Evolutionary conservation across 2,888 invertebrate species (phyloP).

Genomic region (Trilocha varians): DNA sequence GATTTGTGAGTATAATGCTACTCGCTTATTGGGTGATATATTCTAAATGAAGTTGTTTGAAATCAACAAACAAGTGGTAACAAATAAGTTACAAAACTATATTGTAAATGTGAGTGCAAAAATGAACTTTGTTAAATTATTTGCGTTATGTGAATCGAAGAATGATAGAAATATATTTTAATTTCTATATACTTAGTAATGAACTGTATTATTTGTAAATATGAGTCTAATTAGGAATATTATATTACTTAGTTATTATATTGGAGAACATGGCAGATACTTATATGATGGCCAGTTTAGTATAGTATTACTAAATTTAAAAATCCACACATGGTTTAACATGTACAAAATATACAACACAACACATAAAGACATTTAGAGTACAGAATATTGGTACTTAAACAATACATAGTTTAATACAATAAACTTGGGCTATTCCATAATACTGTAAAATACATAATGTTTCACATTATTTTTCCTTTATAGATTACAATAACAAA

Average conservation of each 20-base stretch:
- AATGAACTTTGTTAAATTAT: constrained; percentile 74
- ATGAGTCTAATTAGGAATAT: constrained; percentile 75
- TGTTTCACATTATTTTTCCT: neutral
- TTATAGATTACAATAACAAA: neutral
- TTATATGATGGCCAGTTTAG: constrained; percentile 82
- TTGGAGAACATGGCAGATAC: constrained; percentile 77
- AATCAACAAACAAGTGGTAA: constrained; percentile 59
- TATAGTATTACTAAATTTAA: constrained; percentile 77
- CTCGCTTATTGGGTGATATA: constrained; percentile 73
- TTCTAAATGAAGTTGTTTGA: constrained; percentile 65
- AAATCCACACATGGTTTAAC: constrained; percentile 72
- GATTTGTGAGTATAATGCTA: constrained; percentile 63
- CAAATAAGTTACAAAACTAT: constrained; percentile 62
- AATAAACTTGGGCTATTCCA: too few relatives aligned
- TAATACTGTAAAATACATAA: neutral
- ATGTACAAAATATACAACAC: constrained; percentile 65
- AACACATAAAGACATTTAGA: constrained; percentile 38
- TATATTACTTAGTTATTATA: constrained; percentile 72
- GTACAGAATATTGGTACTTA: constrained; percentile 27
- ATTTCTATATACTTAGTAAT: constrained; percentile 70
- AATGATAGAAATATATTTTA: constrained; percentile 74
- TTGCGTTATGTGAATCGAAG: constrained; percentile 74
- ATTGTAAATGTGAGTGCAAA: constrained; percentile 73
- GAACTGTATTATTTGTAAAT: constrained; percentile 78
- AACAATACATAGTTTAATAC: too few relatives aligned